phyloP scores from a whole-genome alignment of 2,113 vertebrate genomes.

The Heterocephalus glaber region DNA sequence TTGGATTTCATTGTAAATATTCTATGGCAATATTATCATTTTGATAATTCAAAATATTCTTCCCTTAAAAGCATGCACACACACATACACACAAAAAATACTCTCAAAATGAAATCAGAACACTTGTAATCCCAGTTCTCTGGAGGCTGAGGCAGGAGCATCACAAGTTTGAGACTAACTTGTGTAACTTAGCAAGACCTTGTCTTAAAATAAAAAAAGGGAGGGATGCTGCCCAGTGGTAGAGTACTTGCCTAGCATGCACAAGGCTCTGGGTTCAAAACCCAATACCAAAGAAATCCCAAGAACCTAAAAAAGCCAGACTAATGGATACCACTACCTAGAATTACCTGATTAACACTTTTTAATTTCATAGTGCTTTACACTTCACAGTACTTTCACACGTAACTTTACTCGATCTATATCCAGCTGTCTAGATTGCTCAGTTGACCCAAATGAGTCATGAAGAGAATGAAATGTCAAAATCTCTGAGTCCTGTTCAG shows the following conservation, averaged over 20 bases:
- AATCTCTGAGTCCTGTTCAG: not conserved
- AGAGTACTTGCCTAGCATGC: not conserved
- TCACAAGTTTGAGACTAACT: not conserved
- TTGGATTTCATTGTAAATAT: constrained; percentile 56
- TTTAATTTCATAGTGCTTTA: not conserved
- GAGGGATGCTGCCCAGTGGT: not conserved
- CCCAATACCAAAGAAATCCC: not conserved
- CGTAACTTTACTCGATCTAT: not conserved
- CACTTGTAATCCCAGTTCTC: not conserved
- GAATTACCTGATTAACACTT: not conserved
- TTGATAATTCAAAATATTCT: constrained; percentile 29
- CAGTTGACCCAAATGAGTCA: not conserved
- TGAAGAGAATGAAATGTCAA: not conserved
- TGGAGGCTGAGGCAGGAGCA: not conserved
- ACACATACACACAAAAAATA: not conserved
- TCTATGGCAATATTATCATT: not conserved
- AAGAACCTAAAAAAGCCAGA: not conserved
- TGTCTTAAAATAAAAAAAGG: not conserved
- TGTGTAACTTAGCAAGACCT: not conserved
- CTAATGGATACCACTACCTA: not conserved
- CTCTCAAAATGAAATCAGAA: constrained; percentile 34
- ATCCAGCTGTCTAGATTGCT: not conserved
- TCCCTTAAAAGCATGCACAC: not conserved
- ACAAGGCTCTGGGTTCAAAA: not conserved
- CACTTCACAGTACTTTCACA: not conserved